Percentiles rank a stretch among this genome's conserved stretches.
phyloP scores from a whole-genome alignment of 2,888 invertebrate genomes.

The Dexiosoma caninum region DNA sequence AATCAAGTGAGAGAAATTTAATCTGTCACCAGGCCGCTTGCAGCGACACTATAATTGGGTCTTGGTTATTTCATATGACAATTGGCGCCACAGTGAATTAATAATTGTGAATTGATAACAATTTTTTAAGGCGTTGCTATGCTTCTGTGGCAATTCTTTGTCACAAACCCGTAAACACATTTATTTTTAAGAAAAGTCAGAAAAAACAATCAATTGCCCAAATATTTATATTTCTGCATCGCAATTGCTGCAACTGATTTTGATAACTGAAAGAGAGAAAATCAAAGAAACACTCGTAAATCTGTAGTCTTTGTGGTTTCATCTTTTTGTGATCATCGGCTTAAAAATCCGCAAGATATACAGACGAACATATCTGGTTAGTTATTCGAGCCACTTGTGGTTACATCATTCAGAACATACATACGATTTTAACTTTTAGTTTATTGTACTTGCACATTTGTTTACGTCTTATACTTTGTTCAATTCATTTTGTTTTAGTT shows the following conservation, averaged over 20 bases:
- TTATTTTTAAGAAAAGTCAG: no score
- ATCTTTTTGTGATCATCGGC: neutral
- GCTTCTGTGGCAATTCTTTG: no score
- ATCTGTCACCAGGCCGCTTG: no score
- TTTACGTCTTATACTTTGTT: neutral
- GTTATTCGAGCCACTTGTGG: conserved; percentile 33
- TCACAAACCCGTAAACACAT: neutral
- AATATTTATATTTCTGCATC: conserved; percentile 1
- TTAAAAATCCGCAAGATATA: neutral
- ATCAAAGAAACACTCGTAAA: no score
- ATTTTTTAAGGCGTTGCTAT: no score
- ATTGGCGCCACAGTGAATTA: no score
- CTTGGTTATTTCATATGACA: no score
- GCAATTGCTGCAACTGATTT: conserved; percentile 49
- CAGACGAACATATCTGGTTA: neutral
- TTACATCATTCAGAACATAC: conserved; percentile 10
- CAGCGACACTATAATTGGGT: no score
- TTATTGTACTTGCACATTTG: neutral
- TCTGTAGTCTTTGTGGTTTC: conserved; percentile 28
- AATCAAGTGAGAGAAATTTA: no score
- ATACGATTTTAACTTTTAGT: no score
- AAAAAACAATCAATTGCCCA: neutral
- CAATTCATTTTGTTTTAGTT: conserved; percentile 1
- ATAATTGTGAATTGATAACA: no score
- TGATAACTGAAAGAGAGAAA: conserved; percentile 32